Base-by-base conservation (phyloP, 2,797 vertebrate species). In the Sebastes vulpes region DNA sequence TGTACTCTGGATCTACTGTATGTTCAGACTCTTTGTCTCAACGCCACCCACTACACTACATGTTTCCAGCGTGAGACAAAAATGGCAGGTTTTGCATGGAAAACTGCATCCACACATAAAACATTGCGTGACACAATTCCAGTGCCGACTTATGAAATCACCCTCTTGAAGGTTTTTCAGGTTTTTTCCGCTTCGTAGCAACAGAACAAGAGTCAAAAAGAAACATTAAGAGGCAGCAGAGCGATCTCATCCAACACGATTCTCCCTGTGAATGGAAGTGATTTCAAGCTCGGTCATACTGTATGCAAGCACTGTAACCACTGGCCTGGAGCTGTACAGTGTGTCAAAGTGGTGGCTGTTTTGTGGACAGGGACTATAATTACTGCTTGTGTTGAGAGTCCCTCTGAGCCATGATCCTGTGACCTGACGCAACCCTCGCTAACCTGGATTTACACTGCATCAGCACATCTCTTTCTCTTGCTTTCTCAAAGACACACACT, bases 351-450 rank as follows among this genome's bases (percentile, higher is more conserved):
- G 65, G 68, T 56, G 75, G 46, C 78, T 85, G 85, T 81, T 69
- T 73, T 84, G 82, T 79, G 86, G 87, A 84, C 52, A 68, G 71
- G 72, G 29, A 73, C 86, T 90, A 35, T 92, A 93, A 95, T 94
- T 93, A 92, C 84, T 14, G 75, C 66, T 64, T 46, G 65, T 84
- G 88, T 79, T 73, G 71, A 84, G 82, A 84, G 60, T 77, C 79
- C 38, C 79, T 60, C 54, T 70, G 65, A 85, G 63, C 65, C 18
- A 5, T 56, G 71, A 87, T 85, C 56, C 10, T 21, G n/a, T 90
- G 91, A 91, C 92, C 92, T 80, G 75, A 89, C 5, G 52, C 83
- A 86, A 92, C 92, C 87, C 66, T 46, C 3, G 3, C 42, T 65
- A 32, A 71, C 31, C 74, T 61, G 75, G 46, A 79, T 77, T 66